Evolutionary conservation across 2,797 vertebrate genomes (phyloP), one percentile per base, ranked within the genome.

Genomic region (Graptemys geographica): DNA sequence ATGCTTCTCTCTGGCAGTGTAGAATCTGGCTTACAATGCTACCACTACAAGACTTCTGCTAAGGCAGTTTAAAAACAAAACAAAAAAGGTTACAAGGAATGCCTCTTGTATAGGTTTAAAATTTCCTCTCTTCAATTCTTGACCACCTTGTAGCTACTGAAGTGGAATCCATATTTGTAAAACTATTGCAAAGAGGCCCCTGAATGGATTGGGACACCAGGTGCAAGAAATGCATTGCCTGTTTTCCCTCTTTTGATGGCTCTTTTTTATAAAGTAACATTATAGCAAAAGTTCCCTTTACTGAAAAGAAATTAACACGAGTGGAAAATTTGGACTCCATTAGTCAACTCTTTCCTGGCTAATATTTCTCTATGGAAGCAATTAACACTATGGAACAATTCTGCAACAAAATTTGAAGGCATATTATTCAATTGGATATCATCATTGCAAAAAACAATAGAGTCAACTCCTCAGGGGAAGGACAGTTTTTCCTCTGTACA

Each of bases 151-250:
- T 4, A 11, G 25, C 1, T 93, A 21, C 33, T 27, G 10, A 72
- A 69, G 28, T 6, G 47, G 52, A 44, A 86, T 23, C 16, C 28
- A 49, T 3, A 4, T n/a, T 74, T 72, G 5, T 53, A 81, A 47
- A 28, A 93, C 49, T 10, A 41, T 41, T 13, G 33, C 62, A 69
- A 69, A 69, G 62, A 69, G 79, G n/a, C 31, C 51, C 12, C 49
- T 65, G 7, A 33, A 62, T 1, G 78, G 41, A 28, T 37, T 41
- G 47, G 72, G 19, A 57, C n/a, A 69, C 89, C 0, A 0, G 0
- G 79, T 59, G 59, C 28, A 88, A 62, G 31, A 69, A 69, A 33
- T 4, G 16, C 59, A 33, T 62, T 44, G 19, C 51, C 85, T 82
- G 18, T 78, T 90, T 88, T 78, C 78, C 27, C 44, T 44, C 72